These are phyloP conservation scores for Bostrychus sinensis DNA, from an alignment of 2,113 vertebrate species.

Conservation along the genomic window DNA sequence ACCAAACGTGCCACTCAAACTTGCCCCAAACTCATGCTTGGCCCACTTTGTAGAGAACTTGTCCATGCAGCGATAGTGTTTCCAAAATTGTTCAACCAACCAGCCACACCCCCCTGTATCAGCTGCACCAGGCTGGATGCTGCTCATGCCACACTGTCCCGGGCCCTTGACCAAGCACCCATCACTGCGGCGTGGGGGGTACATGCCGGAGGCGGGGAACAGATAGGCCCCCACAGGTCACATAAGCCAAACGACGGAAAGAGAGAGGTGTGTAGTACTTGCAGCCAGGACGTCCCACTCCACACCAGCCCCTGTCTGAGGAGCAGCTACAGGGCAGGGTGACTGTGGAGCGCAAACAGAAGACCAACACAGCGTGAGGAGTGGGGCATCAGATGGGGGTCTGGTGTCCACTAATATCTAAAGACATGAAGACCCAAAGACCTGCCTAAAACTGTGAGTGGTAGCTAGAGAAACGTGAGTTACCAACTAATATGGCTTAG, in stretches of 20 bases:
- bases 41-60: conserved; percentile 31
- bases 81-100: conserved; percentile 49
- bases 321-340: conserved; percentile 68
- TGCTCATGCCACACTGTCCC: conserved; percentile 47
- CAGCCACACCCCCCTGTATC: conserved; percentile 46
- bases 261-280: conserved; percentile 76
- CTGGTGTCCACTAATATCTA: conserved; percentile 17
- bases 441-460: conserved; percentile 8
- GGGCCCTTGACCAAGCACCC: conserved; percentile 49
- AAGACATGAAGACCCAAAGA: conserved; percentile 19
- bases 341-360: conserved; percentile 70
- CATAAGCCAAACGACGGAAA: conserved; percentile 73
- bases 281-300: conserved; percentile 72
- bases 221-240: conserved; percentile 59
- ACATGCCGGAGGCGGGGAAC: conserved; percentile 68
- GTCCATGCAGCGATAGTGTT: conserved; percentile 63
- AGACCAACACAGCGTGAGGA: conserved; percentile 70
- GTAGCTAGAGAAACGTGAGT: background rate
- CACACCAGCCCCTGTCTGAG: conserved; percentile 73
- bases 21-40: conserved; percentile 60
- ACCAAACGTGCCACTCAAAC: conserved; percentile 53
- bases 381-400: conserved; percentile 8
- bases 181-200: conserved; percentile 55
- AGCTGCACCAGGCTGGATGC: conserved; percentile 49
- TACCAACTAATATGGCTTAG: background rate